Base-by-base conservation (phyloP, 64 coral and sea anemone species). In the Cladopsammia gracilis region DNA sequence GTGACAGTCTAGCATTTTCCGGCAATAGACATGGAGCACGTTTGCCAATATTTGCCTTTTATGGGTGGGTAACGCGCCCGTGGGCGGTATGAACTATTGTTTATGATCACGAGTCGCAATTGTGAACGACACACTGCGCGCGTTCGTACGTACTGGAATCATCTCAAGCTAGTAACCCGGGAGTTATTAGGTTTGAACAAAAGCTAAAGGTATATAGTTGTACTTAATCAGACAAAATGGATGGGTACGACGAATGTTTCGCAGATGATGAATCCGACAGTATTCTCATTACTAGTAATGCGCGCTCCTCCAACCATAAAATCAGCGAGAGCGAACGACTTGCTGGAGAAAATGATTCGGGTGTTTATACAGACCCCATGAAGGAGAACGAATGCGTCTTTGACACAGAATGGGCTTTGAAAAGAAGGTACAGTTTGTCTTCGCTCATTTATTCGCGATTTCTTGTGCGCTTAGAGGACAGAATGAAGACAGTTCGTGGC, bases 211-310 rank as follows among this genome's bases (percentile, higher is more conserved):
- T 10, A 4, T 64, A 16, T n/a, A n/a, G n/a, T 64, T 69, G 53
- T 56, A 10, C 7, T 56, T 25, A 49, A 49, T 5, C 43, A 7
- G 19, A 19, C 2, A 67, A 56, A 67, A 85, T 84, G 80, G 69
- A 85, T 25, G 25, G 34, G 10, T 75, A 71, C 53, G 80, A 73
- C 53, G 81, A 58, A 6, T 93, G 85, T 65, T 93, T 93, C 45
- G 91, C 91, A 6, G 91, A 93, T 78, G 91, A 93, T 16, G 82
- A 93, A 64, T 93, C 91, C 1, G 91, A 75, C n/a, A 61, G 48
- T 8, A 51, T 18, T 56, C 16, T 75, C 48, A n/a, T n/a, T 49
- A 48, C 71, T 68, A 8, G 76, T 56, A 54, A 58, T 25, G 25
- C 23, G n/a, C 78, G 57, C 3, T 75, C 4, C 34, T 73, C 44